Evolutionary conservation across 2,888 invertebrate genomes (phyloP).

Genomic region (Hecatera dysodea): DNA sequence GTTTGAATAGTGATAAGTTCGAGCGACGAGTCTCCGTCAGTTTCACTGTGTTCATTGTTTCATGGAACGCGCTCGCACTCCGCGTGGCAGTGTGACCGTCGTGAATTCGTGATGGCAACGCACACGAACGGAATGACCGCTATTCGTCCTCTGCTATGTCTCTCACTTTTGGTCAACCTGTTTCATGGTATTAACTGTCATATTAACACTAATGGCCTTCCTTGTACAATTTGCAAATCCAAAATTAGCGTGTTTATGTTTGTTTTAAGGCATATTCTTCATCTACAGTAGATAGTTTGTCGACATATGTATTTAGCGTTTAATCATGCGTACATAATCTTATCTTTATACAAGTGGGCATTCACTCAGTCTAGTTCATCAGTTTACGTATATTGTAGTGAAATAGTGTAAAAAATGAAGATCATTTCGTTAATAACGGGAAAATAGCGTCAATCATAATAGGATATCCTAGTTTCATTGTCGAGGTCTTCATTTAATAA

Average conservation of each 20-base stretch:
- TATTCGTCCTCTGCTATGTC: conserved; percentile 69
- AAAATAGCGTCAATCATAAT: conserved; percentile 11
- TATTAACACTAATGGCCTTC: conserved; percentile 48
- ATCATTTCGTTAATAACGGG: conserved; percentile 28
- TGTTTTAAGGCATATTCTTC: conserved; percentile 19
- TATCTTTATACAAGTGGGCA: conserved; percentile 54
- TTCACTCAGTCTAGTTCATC: conserved; percentile 41
- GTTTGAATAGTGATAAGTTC: conserved; percentile 58
- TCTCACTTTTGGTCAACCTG: conserved; percentile 61
- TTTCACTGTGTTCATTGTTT: conserved; percentile 58
- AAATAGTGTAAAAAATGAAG: conserved; percentile 23
- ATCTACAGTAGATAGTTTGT: conserved; percentile 6
- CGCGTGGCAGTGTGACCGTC: conserved; percentile 26
- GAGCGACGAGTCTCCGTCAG: conserved; percentile 45
- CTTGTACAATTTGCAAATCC: conserved; percentile 24
- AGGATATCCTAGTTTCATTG: conserved; percentile 17
- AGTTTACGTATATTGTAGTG: conserved; percentile 33
- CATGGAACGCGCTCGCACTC: conserved; percentile 42
- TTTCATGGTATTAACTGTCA: conserved; percentile 59
- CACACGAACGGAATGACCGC: conserved; percentile 67
- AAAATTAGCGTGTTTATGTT: conserved; percentile 22
- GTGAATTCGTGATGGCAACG: conserved; percentile 38
- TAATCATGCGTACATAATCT: conserved; percentile 52
- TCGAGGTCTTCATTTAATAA: conserved; percentile 18
- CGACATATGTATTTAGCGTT: conserved; percentile 16